phyloP scores from a whole-genome alignment of 1,140 invertebrate genomes.

The Platyscapa corneri region DNA sequence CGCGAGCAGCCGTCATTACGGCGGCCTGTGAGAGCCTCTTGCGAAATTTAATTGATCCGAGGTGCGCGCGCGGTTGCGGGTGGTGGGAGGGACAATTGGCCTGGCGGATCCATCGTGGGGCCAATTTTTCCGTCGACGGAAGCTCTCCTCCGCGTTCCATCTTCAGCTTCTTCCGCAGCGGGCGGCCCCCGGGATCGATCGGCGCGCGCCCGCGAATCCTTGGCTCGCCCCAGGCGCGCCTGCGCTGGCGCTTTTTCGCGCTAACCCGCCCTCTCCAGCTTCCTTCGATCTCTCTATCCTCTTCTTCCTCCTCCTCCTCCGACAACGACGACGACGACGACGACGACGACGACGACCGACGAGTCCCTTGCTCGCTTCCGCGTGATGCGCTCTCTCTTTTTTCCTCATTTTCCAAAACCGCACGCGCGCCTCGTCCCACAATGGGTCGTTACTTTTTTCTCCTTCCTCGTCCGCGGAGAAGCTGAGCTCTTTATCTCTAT shows the following conservation, averaged over 20 bases:
- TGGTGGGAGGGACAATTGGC: not conserved
- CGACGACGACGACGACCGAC: no score
- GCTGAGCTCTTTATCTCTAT: constrained; percentile 2
- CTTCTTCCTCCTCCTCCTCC: no score
- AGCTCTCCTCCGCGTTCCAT: not conserved
- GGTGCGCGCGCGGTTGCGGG: not conserved
- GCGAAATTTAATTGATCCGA: constrained; percentile 6
- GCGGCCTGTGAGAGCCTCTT: not conserved
- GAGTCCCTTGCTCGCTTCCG: not conserved
- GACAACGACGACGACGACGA: no score
- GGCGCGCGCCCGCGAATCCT: constrained; percentile 15
- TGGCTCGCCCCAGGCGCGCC: constrained; percentile 21
- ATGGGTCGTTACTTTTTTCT: constrained; percentile 39
- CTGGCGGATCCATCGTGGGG: not conserved
- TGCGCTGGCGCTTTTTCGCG: constrained; percentile 48
- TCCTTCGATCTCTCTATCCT: not conserved
- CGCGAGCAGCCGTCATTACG: not conserved
- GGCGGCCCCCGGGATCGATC: not conserved
- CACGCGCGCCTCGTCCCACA: constrained; percentile 12
- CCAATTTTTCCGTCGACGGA: not conserved
- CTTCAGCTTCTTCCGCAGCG: no score
- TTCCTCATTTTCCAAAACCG: constrained; percentile 24
- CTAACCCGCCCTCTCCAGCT: not conserved
- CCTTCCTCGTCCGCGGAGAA: not conserved
- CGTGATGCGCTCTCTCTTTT: not conserved